A percentile compares a stretch with the other conserved stretches of the same genome.
These are phyloP conservation scores for Enchytraeus crypticus DNA, from an alignment of 2,888 invertebrate species.

Conservation along the genomic window DNA sequence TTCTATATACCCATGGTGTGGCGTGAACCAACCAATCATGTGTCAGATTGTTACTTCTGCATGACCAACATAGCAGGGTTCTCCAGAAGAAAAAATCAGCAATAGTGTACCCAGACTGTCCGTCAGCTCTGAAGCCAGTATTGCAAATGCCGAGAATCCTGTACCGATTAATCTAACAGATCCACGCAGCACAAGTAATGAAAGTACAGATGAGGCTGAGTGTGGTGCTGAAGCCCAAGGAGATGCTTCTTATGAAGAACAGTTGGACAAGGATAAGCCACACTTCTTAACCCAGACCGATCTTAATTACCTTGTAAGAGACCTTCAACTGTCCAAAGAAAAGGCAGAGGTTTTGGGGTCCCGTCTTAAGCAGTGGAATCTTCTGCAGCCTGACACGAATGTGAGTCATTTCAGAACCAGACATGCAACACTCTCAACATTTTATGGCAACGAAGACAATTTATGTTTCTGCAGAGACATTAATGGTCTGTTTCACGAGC, in stretches of 20 bases:
- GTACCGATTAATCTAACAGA: not conserved
- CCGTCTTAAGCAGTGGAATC: not conserved
- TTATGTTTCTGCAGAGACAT: not conserved
- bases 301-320: not conserved
- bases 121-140: not conserved
- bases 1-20: not conserved
- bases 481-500: not conserved
- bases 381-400: not conserved
- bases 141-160: not conserved
- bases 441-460: not conserved
- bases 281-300: not conserved
- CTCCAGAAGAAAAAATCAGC: not conserved
- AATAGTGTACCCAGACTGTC: not conserved
- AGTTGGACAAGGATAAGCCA: not conserved
- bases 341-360: not conserved
- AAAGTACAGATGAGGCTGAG: not conserved
- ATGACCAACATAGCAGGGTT: not conserved
- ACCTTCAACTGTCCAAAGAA: not conserved
- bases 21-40: not conserved
- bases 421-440: not conserved
- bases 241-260: not conserved
- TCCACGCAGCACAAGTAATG: not conserved
- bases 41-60: not conserved
- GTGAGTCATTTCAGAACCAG: not conserved
- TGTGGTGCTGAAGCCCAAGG: not conserved